Conservation (phyloP, 1,140 invertebrate species). For the Micrasema minimum region DNA sequence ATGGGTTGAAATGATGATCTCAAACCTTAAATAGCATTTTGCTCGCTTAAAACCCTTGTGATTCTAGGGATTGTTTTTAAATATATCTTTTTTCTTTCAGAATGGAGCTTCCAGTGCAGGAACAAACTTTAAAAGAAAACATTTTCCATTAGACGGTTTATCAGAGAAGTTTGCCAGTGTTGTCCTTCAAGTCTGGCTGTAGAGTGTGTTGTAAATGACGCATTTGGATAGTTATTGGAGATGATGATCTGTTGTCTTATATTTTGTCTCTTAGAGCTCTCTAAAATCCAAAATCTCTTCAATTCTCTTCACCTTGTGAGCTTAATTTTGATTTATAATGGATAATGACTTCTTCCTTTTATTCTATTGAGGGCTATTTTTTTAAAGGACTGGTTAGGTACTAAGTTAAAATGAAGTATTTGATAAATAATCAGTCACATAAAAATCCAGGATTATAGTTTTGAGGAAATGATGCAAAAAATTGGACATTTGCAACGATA, state of each 20-base stretch:
- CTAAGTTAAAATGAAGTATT: too few relatives aligned
- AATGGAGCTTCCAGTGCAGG: conserved; percentile 62
- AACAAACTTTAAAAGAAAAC: conserved; percentile 62
- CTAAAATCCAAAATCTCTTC: not conserved
- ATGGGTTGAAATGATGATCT: too few relatives aligned
- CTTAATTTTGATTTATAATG: not conserved
- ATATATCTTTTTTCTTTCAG: conserved; percentile 55
- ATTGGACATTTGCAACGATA: too few relatives aligned
- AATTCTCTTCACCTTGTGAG: not conserved
- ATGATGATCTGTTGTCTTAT: conserved; percentile 81
- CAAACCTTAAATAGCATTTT: too few relatives aligned
- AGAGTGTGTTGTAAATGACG: conserved; percentile 85
- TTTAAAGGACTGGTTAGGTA: not conserved
- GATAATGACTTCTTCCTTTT: not conserved
- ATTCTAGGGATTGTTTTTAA: not conserved
- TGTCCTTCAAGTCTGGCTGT: conserved; percentile 71
- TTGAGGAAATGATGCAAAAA: too few relatives aligned
- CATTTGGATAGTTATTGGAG: conserved; percentile 90
- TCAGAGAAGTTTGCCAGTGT: conserved; percentile 71
- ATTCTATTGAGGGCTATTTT: not conserved
- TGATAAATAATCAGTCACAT: too few relatives aligned
- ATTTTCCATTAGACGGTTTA: conserved; percentile 68
- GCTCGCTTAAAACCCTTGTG: too few relatives aligned
- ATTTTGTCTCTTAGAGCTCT: not conserved
- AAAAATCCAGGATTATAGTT: too few relatives aligned